A percentile compares a stretch with the other conserved stretches of the same genome.
These are phyloP conservation scores for Capricornis sumatraensis DNA, from an alignment of 2,113 vertebrate genomes.

Conservation along the genomic window DNA sequence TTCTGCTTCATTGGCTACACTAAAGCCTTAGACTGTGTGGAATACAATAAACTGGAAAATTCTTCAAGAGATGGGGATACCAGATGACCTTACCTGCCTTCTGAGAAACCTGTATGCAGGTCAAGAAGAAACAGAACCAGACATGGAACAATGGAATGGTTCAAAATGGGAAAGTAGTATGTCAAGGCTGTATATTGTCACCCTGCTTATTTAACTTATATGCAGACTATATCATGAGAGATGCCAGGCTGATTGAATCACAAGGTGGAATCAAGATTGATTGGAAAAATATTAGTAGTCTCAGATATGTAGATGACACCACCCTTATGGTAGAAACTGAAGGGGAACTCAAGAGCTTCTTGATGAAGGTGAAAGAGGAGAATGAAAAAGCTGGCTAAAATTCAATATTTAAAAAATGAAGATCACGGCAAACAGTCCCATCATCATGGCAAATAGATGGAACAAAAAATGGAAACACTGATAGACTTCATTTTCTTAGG, in stretches of 20 bases:
- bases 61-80: neutral
- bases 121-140: neutral
- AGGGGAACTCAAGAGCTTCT: neutral
- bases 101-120: neutral
- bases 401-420: neutral
- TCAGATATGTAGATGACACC: neutral
- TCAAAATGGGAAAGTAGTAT: neutral
- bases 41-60: neutral
- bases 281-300: neutral
- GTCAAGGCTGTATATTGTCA: neutral
- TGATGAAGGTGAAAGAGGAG: neutral
- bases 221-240: neutral
- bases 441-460: neutral
- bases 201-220: neutral
- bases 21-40: neutral
- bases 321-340: neutral
- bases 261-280: neutral
- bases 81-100: neutral
- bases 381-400: neutral
- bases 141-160: neutral
- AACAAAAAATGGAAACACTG: neutral
- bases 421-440: neutral
- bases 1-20: neutral
- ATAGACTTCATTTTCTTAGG: neutral
- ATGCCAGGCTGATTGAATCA: neutral